These are phyloP conservation scores for Sarcophilus harrisii DNA, from an alignment of 2,797 vertebrate species.

Conservation along the genomic window DNA sequence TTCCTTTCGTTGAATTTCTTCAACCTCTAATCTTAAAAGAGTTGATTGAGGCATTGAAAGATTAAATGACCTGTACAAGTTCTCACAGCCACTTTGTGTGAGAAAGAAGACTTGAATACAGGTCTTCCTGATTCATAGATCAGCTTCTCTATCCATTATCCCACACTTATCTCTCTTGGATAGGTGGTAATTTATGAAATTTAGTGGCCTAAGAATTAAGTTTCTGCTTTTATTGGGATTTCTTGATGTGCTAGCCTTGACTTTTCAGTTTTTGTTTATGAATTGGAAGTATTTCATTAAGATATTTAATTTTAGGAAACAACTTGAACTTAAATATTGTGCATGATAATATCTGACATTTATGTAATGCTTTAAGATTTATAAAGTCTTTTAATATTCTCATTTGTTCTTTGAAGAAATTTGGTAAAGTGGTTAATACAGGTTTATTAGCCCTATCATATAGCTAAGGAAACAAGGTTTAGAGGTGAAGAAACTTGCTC, in stretches of 20 bases:
- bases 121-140: neutral
- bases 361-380: neutral
- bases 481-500: neutral
- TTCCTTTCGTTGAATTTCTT: neutral
- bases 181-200: neutral
- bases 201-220: neutral
- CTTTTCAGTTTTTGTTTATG: conserved; percentile 9
- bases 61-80: neutral
- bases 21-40: neutral
- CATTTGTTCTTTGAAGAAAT: neutral
- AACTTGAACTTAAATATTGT: conserved; percentile 19
- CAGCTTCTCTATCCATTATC: neutral
- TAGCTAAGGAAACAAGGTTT: neutral
- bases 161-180: neutral
- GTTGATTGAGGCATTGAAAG: neutral
- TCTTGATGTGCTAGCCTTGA: neutral
- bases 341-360: conserved; percentile 19
- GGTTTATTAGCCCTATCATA: neutral
- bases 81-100: neutral
- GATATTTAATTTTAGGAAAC: conserved; percentile 34
- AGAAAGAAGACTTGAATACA: neutral
- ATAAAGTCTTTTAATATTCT: neutral
- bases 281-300: conserved; percentile 17
- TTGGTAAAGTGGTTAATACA: neutral
- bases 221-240: conserved; percentile 15